Base-by-base conservation (phyloP, 2,113 vertebrate genomes). In the Cyprinus carpio region DNA sequence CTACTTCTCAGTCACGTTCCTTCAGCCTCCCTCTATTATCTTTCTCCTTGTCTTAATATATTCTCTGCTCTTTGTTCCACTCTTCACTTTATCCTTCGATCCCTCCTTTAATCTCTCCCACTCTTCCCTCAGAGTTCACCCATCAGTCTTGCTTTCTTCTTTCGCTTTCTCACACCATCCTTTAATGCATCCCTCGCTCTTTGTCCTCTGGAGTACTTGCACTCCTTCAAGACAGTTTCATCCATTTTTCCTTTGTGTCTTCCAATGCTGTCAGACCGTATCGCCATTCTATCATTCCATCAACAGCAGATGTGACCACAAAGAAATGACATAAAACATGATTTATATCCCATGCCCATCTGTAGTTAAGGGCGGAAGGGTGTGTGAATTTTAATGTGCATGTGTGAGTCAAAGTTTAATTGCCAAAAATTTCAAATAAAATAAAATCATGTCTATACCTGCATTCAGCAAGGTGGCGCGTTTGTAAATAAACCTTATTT, bases 1-100 rank as follows among this genome's bases (percentile, higher is more conserved):
- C 54, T 49, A n/a, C n/a, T 58, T 72, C 49, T 62, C 77, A 58
- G 49, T 46, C 75, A 69, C 51, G n/a, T 76, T 79, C 51, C 51
- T 7, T 79, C 75, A 31, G 49, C 31, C 67, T 71, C 20, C 72
- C 46, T 49, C 18, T 81, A 25, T 82, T 43, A 58, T 78, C 76
- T 75, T 75, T 25, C 71, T 75, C 23, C 40, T 75, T 40, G 76
- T 79, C 56, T 79, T 60, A 60, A 78, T 64, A 15, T 29, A 23
- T 62, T 43, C 69, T 40, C 23, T 37, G 31, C 25, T 23, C 16
- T 72, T 75, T 54, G 60, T 58, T 43, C 8, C 23, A 60, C 23
- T 25, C 34, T 49, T 40, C 81, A 49, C 62, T 82, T 18, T 31
- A 56, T 86, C 69, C 62, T 15, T 82, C 10, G 7, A 54, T n/a